These are phyloP conservation scores for Psylliodes chrysocephalus DNA, from an alignment of 2,888 invertebrate genomes.

Conservation along the genomic window DNA sequence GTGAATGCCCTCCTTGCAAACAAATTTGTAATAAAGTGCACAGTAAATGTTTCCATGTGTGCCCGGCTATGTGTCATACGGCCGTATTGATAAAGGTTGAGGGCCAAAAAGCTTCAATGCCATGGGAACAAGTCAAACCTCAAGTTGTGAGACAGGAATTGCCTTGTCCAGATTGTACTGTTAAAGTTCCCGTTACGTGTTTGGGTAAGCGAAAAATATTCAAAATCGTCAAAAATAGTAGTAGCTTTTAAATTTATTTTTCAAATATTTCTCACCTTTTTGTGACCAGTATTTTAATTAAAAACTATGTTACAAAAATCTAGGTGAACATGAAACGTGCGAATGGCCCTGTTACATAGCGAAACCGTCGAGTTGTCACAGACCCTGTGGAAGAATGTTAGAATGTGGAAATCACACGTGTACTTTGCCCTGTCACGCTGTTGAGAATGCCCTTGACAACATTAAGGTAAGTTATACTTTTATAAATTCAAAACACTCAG, in stretches of 20 bases:
- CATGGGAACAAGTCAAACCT: constrained; percentile 70
- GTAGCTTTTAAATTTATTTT: too few species aligned
- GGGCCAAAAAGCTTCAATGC: constrained; percentile 70
- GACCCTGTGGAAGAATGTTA: constrained; percentile 77
- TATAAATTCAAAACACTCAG: too few species aligned
- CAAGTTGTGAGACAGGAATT: constrained; percentile 66
- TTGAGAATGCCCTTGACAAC: constrained; percentile 64
- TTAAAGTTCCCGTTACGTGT: constrained; percentile 77
- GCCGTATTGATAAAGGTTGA: constrained; percentile 74
- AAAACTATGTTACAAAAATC: too few species aligned
- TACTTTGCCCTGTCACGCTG: constrained; percentile 75
- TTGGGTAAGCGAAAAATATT: constrained; percentile 61
- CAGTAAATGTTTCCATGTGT: constrained; percentile 74
- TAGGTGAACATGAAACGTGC: constrained; percentile 76
- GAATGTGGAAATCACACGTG: constrained; percentile 85
- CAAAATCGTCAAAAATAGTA: too few species aligned
- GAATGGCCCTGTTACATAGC: constrained; percentile 78
- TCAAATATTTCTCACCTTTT: too few species aligned
- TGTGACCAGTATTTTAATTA: too few species aligned
- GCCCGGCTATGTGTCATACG: constrained; percentile 80
- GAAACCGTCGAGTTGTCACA: constrained; percentile 79
- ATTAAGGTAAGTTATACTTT: constrained; percentile 50
- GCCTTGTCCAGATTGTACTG: constrained; percentile 78
- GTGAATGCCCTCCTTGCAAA: constrained; percentile 84
- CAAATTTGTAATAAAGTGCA: constrained; percentile 75